A percentile compares a stretch with the other conserved stretches of the same genome.
Evolutionary conservation across 1,140 invertebrate species (phyloP).

Genomic region (Cataglyphis hispanica): DNA sequence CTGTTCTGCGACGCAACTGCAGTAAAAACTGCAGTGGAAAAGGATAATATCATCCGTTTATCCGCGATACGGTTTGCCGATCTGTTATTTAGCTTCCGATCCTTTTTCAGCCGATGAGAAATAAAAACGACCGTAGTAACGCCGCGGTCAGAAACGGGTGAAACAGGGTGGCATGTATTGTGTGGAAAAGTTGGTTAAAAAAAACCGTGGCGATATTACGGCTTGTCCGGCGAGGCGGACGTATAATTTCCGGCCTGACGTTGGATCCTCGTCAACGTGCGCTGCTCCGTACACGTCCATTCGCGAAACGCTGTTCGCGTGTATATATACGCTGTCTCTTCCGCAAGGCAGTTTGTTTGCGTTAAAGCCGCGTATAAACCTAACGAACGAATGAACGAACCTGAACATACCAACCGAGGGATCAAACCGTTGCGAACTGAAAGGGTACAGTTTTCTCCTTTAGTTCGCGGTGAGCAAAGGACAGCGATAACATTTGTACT

Average conservation of each 20-base stretch:
- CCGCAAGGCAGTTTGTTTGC: constrained; percentile 72
- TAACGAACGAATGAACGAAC: constrained; percentile 41
- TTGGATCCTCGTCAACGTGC: constrained; percentile 72
- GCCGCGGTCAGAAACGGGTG: background rate
- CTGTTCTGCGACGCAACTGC: background rate
- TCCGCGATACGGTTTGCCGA: constrained; percentile 65
- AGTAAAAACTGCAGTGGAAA: constrained; percentile 18
- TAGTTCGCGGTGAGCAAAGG: background rate
- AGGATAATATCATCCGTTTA: constrained; percentile 3
- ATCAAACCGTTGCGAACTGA: constrained; percentile 7
- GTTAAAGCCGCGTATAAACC: constrained; percentile 68
- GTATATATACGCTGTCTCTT: constrained; percentile 52
- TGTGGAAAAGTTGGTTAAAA: constrained; percentile 54
- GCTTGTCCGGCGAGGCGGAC: constrained; percentile 61
- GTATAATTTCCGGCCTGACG: constrained; percentile 77
- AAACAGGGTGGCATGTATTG: constrained; percentile 1
- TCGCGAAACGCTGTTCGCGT: background rate
- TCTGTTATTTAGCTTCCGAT: constrained; percentile 62
- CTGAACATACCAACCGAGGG: background rate
- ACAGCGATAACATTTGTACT: background rate
- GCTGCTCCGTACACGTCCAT: constrained; percentile 49
- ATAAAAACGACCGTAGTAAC: constrained; percentile 51
- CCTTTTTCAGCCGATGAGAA: constrained; percentile 48
- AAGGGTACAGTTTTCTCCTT: background rate
- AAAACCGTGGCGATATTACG: constrained; percentile 65